phyloP scores from a whole-genome alignment of 2,113 vertebrate species.

The Arizona elegans region DNA sequence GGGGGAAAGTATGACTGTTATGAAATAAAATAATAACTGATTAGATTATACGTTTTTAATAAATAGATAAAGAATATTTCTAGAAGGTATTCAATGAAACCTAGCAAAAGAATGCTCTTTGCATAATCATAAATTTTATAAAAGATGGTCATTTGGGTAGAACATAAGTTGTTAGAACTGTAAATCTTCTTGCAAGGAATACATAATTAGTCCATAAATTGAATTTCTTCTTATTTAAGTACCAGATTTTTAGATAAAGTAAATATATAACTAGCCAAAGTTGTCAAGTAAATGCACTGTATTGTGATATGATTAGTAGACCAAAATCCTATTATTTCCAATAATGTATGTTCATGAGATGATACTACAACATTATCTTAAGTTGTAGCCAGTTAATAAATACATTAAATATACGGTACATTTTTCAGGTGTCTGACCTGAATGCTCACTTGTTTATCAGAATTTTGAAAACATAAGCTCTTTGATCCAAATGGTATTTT shows the following conservation, averaged over 20 bases:
- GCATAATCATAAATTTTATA: background rate
- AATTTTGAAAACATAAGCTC: background rate
- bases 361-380: background rate
- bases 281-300: background rate
- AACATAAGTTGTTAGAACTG: background rate
- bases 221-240: background rate
- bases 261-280: background rate
- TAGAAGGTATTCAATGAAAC: background rate
- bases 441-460: background rate
- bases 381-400: background rate
- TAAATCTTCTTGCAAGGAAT: background rate
- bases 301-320: background rate
- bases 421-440: background rate
- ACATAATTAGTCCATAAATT: background rate
- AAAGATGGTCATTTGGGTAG: background rate
- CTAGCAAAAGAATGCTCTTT: background rate
- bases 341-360: background rate
- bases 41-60: background rate
- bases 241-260: background rate
- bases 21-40: no score
- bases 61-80: background rate
- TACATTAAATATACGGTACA: background rate
- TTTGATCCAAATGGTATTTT: background rate
- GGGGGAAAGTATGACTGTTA: no score
- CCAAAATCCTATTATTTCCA: background rate